Evolutionary conservation across 2,888 invertebrate genomes (phyloP).

Genomic region (Doris montereyensis): DNA sequence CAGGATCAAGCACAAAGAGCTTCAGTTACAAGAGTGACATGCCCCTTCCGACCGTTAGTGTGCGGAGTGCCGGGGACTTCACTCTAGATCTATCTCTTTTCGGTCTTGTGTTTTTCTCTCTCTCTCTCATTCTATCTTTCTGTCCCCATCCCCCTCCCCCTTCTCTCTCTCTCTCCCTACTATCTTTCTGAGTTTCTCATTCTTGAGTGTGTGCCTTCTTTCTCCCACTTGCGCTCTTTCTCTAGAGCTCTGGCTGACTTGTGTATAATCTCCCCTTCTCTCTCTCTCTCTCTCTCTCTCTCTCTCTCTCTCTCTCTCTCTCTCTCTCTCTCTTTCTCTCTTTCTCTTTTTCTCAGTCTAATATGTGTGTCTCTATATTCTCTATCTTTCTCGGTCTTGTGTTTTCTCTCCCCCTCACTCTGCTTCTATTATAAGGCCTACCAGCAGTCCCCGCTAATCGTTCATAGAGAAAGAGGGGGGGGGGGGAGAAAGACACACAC

Average conservation of each 20-base stretch:
- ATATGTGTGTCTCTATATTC: neutral
- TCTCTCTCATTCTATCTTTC: constrained; percentile 21
- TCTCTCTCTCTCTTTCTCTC: constrained; percentile 18
- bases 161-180: neutral
- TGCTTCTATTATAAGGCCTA: neutral
- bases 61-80: too few relatives aligned
- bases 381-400: neutral
- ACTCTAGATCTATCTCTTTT: too few relatives aligned
- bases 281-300: neutral
- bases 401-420: constrained; percentile 12
- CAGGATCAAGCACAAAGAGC: too few relatives aligned
- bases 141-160: neutral
- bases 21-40: too few relatives aligned
- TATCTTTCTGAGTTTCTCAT: neutral
- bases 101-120: constrained; percentile 12
- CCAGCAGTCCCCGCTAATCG: too few relatives aligned
- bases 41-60: too few relatives aligned
- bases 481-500: too few relatives aligned
- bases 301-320: neutral
- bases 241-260: neutral
- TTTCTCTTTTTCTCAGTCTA: neutral
- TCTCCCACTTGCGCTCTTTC: constrained; percentile 2
- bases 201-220: neutral
- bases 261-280: constrained; percentile 8
- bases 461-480: too few relatives aligned